Evolutionary conservation across 2,113 vertebrate genomes (phyloP).

Genomic region (Vidua macroura): DNA sequence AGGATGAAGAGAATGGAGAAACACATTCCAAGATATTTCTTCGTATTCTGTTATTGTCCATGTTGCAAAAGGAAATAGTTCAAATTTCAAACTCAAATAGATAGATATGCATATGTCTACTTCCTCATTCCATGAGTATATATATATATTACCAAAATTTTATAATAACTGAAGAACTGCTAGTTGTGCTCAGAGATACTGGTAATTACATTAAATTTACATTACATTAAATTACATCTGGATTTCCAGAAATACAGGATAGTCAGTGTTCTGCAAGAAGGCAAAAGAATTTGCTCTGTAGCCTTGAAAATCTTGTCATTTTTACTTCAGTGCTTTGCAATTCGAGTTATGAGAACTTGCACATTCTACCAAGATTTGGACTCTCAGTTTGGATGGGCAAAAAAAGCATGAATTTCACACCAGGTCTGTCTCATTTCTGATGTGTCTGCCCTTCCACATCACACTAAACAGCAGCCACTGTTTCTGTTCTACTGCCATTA

Average conservation of each 20-base stretch:
- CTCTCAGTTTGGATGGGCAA: background rate
- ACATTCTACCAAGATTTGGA: background rate
- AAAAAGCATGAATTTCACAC: background rate
- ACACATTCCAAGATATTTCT: background rate
- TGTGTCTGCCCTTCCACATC: background rate
- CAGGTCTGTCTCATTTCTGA: background rate
- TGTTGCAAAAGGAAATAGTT: background rate
- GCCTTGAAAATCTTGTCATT: background rate
- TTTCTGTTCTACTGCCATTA: background rate
- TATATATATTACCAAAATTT: background rate
- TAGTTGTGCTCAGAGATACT: background rate
- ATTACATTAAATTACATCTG: too few relatives aligned
- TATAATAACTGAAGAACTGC: background rate
- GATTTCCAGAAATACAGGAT: background rate
- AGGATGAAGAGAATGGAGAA: background rate
- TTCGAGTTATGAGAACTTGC: background rate
- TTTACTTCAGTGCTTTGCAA: background rate
- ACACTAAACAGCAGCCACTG: accelerated
- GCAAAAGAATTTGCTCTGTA: background rate
- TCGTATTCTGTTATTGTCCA: background rate
- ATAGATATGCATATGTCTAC: background rate
- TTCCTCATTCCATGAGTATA: background rate
- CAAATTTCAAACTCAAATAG: background rate
- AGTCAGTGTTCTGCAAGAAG: background rate
- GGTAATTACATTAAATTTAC: background rate